Evolutionary conservation across 2,113 vertebrate species (phyloP).

Genomic region (Pollachius pollachius): DNA sequence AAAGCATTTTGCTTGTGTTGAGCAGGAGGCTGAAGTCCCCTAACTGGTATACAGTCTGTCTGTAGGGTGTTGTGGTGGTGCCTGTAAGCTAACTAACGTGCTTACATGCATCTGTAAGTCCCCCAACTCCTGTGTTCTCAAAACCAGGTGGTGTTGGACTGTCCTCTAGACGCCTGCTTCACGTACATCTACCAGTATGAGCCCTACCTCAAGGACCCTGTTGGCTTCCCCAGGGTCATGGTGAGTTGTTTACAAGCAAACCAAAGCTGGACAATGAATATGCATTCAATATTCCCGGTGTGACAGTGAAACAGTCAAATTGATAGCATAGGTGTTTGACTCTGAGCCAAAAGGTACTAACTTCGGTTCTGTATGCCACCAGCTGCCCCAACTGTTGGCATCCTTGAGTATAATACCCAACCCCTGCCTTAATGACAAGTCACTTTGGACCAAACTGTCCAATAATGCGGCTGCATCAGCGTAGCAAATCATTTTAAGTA

Average conservation of each 20-base stretch:
- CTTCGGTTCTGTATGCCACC: too few relatives aligned
- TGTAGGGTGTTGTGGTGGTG: too few relatives aligned
- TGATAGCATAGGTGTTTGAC: too few relatives aligned
- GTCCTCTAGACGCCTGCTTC: slow-evolving; percentile 85
- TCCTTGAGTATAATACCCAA: background rate
- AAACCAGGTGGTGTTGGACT: slow-evolving; percentile 86
- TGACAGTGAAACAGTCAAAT: background rate
- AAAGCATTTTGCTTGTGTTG: background rate
- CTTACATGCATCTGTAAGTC: too few relatives aligned
- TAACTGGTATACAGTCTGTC: too few relatives aligned
- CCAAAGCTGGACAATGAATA: background rate
- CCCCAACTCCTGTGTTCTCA: background rate
- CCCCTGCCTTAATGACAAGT: background rate
- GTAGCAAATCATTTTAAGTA: too few relatives aligned
- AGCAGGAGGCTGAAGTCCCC: background rate
- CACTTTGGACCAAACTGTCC: too few relatives aligned
- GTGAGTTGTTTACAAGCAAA: slow-evolving; percentile 58
- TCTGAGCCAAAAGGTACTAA: too few relatives aligned
- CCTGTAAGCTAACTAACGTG: too few relatives aligned
- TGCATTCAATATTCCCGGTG: background rate
- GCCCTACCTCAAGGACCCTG: slow-evolving; percentile 89
- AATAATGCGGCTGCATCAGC: too few relatives aligned
- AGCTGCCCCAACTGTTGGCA: too few relatives aligned
- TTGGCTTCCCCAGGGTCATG: slow-evolving; percentile 87
- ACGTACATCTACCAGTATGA: slow-evolving; percentile 90